Conservation (phyloP, 2,797 vertebrate genomes). For the Otus scops region DNA sequence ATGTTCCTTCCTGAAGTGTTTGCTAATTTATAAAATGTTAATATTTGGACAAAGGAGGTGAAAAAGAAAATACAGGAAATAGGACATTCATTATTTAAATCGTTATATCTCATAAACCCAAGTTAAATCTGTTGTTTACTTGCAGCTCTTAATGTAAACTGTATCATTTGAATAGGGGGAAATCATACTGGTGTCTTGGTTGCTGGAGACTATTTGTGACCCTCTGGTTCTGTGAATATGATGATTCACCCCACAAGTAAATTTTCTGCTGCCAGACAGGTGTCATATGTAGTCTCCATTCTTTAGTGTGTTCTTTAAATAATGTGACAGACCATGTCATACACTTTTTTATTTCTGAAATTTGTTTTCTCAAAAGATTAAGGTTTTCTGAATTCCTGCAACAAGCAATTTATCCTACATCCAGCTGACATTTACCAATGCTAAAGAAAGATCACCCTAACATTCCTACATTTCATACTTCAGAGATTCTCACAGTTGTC, state of each 20-base stretch:
- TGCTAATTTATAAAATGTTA: not conserved
- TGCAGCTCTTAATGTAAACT: not conserved
- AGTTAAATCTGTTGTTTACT: not conserved
- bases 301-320: not conserved
- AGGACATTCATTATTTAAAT: not conserved
- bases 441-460: not conserved
- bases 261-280: not conserved
- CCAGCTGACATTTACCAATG: not conserved
- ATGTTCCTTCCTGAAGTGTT: not conserved
- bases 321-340: not conserved
- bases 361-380: not conserved
- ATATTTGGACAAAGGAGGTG: not conserved
- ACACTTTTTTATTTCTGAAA: not conserved
- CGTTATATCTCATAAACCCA: not conserved
- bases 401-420: slow-evolving; percentile 37
- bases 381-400: slow-evolving; percentile 26
- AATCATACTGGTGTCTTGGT: not conserved
- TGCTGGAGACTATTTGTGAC: not conserved
- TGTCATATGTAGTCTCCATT: not conserved
- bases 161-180: not conserved
- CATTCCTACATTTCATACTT: not conserved
- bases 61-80: not conserved
- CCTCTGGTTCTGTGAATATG: not conserved
- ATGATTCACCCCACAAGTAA: not conserved
- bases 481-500: not conserved